A percentile compares a stretch with the other conserved stretches of the same genome.
phyloP scores from a whole-genome alignment of 2,797 vertebrate species.

The Myotis myotis region DNA sequence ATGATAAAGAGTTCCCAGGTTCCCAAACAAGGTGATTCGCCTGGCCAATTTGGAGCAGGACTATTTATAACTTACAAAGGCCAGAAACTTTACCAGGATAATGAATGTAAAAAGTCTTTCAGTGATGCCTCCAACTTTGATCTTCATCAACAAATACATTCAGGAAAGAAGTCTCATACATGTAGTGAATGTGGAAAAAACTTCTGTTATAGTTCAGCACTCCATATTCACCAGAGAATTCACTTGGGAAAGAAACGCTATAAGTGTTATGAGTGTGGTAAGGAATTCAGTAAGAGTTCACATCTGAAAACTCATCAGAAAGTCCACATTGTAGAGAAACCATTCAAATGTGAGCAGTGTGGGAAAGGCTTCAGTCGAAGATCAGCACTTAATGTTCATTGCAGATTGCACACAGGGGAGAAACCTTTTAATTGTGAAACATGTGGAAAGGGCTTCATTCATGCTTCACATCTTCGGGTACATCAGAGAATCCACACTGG shows the following conservation, averaged over 20 bases:
- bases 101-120: constrained; percentile 3
- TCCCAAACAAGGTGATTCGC: not conserved
- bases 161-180: constrained; percentile 39
- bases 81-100: not conserved
- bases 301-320: constrained; percentile 62
- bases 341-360: constrained; percentile 69
- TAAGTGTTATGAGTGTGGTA: constrained; percentile 65
- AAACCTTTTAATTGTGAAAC: constrained; percentile 59
- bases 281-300: constrained; percentile 65
- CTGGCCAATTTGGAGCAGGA: not conserved
- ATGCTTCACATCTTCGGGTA: constrained; percentile 56
- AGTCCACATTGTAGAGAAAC: constrained; percentile 63
- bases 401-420: constrained; percentile 51
- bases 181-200: constrained; percentile 53
- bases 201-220: constrained; percentile 63
- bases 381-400: constrained; percentile 64
- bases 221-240: constrained; percentile 67
- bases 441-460: constrained; percentile 65
- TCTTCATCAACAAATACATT: not conserved
- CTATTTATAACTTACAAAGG: not conserved
- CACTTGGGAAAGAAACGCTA: constrained; percentile 63
- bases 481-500: constrained; percentile 67
- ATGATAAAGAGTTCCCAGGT: not conserved
- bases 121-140: not conserved
- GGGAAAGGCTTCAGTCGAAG: constrained; percentile 72